Evolutionary conservation across 2,888 invertebrate species (phyloP), one percentile per base, ranked within the genome.

Genomic region (Lasioglossum villosulum): DNA sequence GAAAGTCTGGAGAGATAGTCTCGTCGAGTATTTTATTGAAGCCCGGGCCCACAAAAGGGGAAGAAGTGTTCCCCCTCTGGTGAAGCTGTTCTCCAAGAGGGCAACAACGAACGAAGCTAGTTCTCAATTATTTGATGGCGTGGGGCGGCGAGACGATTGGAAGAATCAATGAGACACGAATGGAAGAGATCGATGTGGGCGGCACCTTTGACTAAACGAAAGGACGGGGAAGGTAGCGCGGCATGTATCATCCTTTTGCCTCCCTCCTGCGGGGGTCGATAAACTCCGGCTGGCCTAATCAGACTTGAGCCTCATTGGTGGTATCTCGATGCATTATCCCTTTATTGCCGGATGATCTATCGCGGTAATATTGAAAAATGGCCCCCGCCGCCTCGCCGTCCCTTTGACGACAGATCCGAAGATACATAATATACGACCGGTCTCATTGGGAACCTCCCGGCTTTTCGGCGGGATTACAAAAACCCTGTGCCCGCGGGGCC

Each of bases 301-400:
- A 90, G 91, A 80, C 88, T 86, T 82, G 84, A 88, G 87, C 71
- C 88, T 88, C 88, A 86, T 89, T 88, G 92, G 88, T 88, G 91
- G 88, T 87, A 84, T 84, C 86, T 80, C 81, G 83, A 86, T 86
- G 86, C 87, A 81, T 91, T 91, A 88, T 91, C 84, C 91, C 86
- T 90, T 92, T 90, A 92, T 91, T 90, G 90, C 86, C 88, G 89
- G 87, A 88, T 92, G 92, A 92, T 92, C 89, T 91, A 92, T 92
- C 90, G 91, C 85, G 85, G 91, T 91, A 92, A 92, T 92, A 92
- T 92, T 92, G 92, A 92, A 92, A 92, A 92, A 92, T 92, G 89
- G 89, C 89, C 81, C 78, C 87, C 84, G 75, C 82, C 88, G 86
- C 81, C 81, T 76, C 71, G 79, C 80, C 79, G 63, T 82, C 82